A percentile compares a stretch with the other conserved stretches of the same genome.
Conservation (phyloP, 2,888 invertebrate genomes). For the Tipula confusa region DNA sequence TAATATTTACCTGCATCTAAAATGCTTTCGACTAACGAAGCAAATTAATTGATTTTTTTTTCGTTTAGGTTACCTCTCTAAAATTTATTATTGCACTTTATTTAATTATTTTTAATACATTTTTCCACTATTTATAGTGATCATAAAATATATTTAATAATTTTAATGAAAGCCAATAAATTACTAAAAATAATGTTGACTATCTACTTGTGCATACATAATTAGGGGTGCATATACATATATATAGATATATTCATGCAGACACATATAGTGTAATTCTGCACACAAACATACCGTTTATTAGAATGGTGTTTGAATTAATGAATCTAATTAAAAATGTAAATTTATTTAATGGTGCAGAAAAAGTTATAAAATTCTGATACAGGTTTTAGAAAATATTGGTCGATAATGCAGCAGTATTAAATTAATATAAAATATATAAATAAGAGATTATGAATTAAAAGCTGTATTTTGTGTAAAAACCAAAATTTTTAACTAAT, state of each 20-base stretch:
- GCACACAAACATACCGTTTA: neutral
- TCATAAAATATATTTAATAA: slow-evolving; percentile 3
- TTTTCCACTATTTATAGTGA: neutral
- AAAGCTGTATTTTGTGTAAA: neutral
- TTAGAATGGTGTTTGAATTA: slow-evolving; percentile 1
- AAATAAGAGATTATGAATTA: neutral
- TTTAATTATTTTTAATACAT: neutral
- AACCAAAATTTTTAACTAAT: no score
- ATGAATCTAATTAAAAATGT: neutral
- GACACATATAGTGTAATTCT: neutral
- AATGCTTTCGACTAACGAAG: neutral
- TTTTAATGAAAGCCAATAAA: neutral
- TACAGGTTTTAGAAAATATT: neutral
- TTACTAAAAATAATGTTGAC: neutral
- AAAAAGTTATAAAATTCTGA: neutral
- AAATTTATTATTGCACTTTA: neutral
- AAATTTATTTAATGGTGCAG: slow-evolving; percentile 20
- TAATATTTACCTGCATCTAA: neutral
- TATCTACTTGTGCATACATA: slow-evolving; percentile 20
- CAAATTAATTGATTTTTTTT: neutral
- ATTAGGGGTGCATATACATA: neutral
- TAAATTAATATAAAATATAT: neutral
- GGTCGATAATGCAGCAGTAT: neutral
- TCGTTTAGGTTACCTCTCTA: neutral
- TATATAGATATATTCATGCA: neutral